Percentiles rank a stretch among this genome's conserved stretches.
Evolutionary conservation across 2,888 invertebrate species (phyloP).

Genomic region (Diachrysia chrysitis): DNA sequence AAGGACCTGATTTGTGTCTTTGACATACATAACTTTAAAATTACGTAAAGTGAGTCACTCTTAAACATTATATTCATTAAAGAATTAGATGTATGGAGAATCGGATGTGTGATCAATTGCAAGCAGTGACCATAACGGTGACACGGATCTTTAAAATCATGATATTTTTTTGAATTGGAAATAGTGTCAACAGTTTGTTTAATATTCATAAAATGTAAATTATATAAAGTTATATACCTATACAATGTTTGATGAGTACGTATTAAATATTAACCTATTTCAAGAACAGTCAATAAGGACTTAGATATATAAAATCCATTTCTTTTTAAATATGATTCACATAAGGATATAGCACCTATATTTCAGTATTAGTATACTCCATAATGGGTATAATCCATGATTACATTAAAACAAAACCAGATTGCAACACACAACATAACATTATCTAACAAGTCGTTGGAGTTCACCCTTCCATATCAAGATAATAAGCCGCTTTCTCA

Average conservation of each 20-base stretch:
- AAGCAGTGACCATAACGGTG: background rate
- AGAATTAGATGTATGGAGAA: background rate
- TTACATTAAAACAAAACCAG: slow-evolving; percentile 12
- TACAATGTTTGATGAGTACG: too few species aligned
- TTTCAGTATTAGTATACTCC: background rate
- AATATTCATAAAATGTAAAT: background rate
- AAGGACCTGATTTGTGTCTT: background rate
- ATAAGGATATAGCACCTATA: background rate
- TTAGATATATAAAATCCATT: too few species aligned
- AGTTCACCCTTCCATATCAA: slow-evolving; percentile 72
- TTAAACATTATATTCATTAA: background rate
- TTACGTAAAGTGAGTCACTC: background rate
- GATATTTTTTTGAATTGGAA: background rate
- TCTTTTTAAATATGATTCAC: too few species aligned
- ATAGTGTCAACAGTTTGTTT: background rate
- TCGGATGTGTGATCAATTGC: background rate
- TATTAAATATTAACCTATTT: too few species aligned
- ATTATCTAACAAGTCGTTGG: slow-evolving; percentile 65
- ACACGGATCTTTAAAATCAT: background rate
- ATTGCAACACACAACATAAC: slow-evolving; percentile 49
- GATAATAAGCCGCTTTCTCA: slow-evolving; percentile 77
- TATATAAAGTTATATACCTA: background rate
- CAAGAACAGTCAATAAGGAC: too few species aligned
- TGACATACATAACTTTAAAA: background rate
- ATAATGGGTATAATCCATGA: background rate